Conservation (phyloP, 2,797 vertebrate genomes). For the Lophura swinhoii region DNA sequence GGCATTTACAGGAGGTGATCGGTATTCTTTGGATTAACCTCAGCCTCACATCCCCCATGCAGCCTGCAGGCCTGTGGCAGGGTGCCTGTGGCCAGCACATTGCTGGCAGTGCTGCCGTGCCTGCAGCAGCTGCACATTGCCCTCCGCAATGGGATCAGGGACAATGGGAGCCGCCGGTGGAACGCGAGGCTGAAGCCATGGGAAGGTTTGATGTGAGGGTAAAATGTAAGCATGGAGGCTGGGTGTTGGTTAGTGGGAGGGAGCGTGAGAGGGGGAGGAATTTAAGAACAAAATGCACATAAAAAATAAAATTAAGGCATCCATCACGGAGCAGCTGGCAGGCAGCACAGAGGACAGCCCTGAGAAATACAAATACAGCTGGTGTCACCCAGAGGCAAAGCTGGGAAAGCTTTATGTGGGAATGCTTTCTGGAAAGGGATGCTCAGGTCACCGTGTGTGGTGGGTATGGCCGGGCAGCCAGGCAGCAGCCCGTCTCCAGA, state of each 20-base stretch:
- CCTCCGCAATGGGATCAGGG: constrained; percentile 20
- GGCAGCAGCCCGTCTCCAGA: background rate
- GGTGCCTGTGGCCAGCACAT: fast-evolving
- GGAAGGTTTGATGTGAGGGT: background rate
- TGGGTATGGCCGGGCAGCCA: background rate
- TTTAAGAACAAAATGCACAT: background rate
- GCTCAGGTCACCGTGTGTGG: background rate
- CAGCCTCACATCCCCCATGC: background rate
- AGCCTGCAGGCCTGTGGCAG: background rate
- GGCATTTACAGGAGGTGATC: background rate
- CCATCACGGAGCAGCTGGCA: background rate
- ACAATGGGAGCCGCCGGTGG: constrained; percentile 26
- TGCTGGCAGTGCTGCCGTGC: background rate
- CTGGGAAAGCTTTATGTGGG: background rate
- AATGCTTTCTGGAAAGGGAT: background rate
- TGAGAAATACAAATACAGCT: background rate
- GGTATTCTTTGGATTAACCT: background rate
- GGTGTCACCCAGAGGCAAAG: constrained; percentile 24
- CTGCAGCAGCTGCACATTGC: constrained; percentile 15
- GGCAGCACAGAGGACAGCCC: background rate
- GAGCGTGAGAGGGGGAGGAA: background rate
- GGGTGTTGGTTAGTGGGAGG: background rate
- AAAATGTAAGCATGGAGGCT: background rate
- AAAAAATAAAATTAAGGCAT: background rate
- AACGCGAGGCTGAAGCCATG: background rate